phyloP scores from a whole-genome alignment of 2,888 invertebrate genomes.

The Agrilus cyanescens region DNA sequence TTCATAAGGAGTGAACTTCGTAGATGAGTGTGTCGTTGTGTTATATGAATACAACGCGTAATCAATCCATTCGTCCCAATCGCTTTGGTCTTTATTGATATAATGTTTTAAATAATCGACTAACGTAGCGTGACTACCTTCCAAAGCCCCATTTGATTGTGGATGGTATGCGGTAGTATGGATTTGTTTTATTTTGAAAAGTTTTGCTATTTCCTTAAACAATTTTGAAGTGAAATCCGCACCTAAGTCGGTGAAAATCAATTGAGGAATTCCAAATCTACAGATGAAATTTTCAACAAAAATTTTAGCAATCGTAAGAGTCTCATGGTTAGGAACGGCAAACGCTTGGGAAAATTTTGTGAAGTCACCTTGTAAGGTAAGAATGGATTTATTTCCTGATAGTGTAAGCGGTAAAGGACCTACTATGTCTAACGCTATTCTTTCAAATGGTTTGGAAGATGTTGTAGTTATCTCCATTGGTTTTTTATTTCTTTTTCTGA shows the following conservation, averaged over 20 bases:
- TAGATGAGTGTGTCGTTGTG: constrained; percentile 18
- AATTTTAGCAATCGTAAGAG: constrained; percentile 4
- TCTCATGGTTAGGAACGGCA: constrained; percentile 21
- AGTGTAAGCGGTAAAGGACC: constrained; percentile 21
- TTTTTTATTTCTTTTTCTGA: constrained; percentile 11
- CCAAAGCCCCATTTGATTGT: constrained; percentile 23
- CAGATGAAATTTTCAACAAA: constrained; percentile 1
- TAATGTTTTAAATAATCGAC: no score
- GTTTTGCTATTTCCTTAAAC: constrained; percentile 19
- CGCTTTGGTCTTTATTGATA: constrained; percentile 15
- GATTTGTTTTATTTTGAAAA: constrained; percentile 23
- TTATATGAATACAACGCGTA: constrained; percentile 19
- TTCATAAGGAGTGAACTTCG: constrained; percentile 18
- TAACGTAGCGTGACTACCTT: constrained; percentile 22
- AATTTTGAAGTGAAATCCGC: constrained; percentile 14
- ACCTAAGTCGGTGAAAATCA: constrained; percentile 11
- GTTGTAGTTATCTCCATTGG: constrained; percentile 28
- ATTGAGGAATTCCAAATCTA: constrained; percentile 6
- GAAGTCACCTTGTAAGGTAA: constrained; percentile 21
- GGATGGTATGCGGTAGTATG: constrained; percentile 23
- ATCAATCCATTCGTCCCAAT: constrained; percentile 7
- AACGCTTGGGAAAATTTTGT: constrained; percentile 22
- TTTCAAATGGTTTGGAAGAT: constrained; percentile 19
- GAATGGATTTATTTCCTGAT: constrained; percentile 18
- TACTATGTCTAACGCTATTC: constrained; percentile 23